Evolutionary conservation across 2,113 vertebrate genomes (phyloP).

Genomic region (Xerus inauris): DNA sequence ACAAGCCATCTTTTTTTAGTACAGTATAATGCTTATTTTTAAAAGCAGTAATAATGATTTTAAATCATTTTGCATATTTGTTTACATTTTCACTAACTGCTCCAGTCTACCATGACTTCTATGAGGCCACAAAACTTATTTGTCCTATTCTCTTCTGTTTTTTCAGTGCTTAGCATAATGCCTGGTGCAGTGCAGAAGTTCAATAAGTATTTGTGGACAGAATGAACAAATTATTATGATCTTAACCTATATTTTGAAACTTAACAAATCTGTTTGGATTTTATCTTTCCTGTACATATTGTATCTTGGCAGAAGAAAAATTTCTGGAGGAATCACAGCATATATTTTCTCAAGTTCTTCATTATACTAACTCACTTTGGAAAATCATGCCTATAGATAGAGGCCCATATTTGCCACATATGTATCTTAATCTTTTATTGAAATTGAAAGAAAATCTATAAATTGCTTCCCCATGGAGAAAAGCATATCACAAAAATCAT

Average conservation of each 20-base stretch:
- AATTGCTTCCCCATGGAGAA: not conserved
- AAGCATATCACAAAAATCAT: not conserved
- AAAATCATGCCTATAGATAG: not conserved
- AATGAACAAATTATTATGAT: not conserved
- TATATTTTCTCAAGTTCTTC: not conserved
- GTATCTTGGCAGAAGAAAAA: not conserved
- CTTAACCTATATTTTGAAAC: constrained; percentile 34
- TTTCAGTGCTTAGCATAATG: not conserved
- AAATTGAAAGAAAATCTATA: not conserved
- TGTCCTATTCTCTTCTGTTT: not conserved
- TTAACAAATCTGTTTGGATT: constrained; percentile 2
- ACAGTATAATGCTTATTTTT: not conserved
- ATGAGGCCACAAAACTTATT: not conserved
- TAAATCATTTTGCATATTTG: not conserved
- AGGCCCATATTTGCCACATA: not conserved
- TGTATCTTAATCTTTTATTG: not conserved
- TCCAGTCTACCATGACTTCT: not conserved
- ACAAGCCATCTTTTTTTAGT: not conserved
- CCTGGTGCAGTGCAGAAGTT: not conserved
- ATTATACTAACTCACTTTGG: not conserved
- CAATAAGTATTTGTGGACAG: not conserved
- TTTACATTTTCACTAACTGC: not conserved
- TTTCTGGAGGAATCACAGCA: constrained; percentile 7
- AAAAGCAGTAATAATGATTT: constrained; percentile 16
- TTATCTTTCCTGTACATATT: constrained; percentile 18